Conservation (phyloP, 2,113 vertebrate species). For the Galemys pyrenaicus region DNA sequence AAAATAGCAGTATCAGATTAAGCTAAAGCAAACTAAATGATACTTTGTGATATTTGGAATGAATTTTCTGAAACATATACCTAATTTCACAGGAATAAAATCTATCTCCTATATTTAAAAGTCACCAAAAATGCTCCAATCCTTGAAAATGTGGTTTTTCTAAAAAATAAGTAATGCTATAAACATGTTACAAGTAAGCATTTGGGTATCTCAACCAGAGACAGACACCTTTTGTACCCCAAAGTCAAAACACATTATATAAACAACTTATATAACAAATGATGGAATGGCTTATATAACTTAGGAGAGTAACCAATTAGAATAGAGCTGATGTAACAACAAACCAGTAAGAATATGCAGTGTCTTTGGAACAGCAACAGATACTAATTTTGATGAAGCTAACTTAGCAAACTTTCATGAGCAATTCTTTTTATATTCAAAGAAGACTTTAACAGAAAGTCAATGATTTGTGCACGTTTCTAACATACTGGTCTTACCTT, state of each 20-base stretch:
- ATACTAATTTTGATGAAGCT: constrained; percentile 16
- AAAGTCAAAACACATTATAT: constrained; percentile 46
- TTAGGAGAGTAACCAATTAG: background rate
- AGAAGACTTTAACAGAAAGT: constrained; percentile 3
- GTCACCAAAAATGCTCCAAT: background rate
- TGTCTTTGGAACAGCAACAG: background rate
- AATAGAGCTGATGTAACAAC: background rate
- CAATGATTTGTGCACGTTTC: background rate
- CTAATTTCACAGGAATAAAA: constrained; percentile 32
- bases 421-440: background rate
- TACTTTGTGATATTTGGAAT: background rate
- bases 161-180: constrained; percentile 3
- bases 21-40: constrained; percentile 52
- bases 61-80: background rate
- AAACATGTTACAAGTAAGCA: background rate
- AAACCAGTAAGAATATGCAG: background rate
- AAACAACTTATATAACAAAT: constrained; percentile 46
- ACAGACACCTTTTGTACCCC: background rate
- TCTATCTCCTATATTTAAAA: background rate
- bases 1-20: constrained; percentile 20
- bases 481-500: constrained; percentile 25
- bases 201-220: background rate
- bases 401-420: background rate
- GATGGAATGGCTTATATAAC: constrained; percentile 35
- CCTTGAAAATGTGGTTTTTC: background rate